Conservation (phyloP, 2,113 vertebrate genomes). For the Labeo catla region DNA sequence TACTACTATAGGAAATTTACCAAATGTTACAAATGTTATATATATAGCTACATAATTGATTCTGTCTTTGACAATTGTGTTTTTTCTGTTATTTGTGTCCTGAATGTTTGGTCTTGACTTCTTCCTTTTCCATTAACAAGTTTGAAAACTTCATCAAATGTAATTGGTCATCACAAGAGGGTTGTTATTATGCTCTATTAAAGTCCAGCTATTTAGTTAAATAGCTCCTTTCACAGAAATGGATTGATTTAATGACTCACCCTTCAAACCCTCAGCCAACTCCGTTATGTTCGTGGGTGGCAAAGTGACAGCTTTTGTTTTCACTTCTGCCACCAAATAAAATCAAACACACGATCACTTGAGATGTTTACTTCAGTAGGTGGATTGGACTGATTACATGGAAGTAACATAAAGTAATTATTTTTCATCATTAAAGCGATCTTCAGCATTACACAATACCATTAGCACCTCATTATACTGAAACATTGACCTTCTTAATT, state of each 20-base stretch:
- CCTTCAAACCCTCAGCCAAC: conserved; percentile 14
- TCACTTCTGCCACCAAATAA: background rate
- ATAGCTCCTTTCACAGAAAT: conserved; percentile 8
- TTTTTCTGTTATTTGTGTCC: background rate
- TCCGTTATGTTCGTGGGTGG: conserved; percentile 12
- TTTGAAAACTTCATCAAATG: background rate
- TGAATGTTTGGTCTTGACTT: background rate
- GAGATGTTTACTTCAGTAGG: conserved; percentile 14
- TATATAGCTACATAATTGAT: no score
- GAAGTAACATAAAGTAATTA: conserved; percentile 16
- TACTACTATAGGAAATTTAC: background rate
- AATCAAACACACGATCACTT: background rate
- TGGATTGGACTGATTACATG: conserved; percentile 11
- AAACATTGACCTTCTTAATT: background rate
- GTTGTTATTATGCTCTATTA: conserved; percentile 33
- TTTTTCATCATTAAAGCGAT: conserved; percentile 11
- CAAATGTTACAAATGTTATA: background rate
- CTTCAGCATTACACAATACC: background rate
- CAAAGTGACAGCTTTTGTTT: conserved; percentile 36
- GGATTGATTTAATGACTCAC: conserved; percentile 27
- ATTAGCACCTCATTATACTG: background rate
- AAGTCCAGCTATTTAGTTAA: conserved; percentile 6
- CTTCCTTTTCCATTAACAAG: background rate
- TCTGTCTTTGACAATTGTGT: no score
- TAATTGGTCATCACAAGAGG: conserved; percentile 18